Base-by-base conservation (phyloP, 2,113 vertebrate species). In the Ginglymostoma cirratum region DNA sequence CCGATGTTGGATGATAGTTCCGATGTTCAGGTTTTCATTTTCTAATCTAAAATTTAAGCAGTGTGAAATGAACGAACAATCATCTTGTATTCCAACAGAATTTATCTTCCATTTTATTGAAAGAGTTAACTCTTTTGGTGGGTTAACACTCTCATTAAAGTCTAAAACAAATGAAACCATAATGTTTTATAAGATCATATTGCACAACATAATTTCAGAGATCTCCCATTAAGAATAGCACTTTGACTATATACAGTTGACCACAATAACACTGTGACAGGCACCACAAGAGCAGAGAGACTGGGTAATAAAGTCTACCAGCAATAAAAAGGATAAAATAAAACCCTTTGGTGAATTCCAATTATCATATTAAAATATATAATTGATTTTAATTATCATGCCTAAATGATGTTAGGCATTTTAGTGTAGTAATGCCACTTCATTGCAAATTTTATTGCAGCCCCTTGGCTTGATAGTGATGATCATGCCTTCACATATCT, bases 331-430 rank as follows among this genome's bases (percentile, higher is more conserved):
- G 86, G 24, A 89, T 89, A 92, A 65, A 92, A 92, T 65, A 92
- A 61, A 65, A 61, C 55, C 52, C 87, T 14, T 92, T 34, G 52
- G 55, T 92, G 55, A 17, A 92, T 15, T 61, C n/a, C 30, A 61
- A 92, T 92, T 92, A 92, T 55, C 15, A 30, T 65, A n/a, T 61
- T 92, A 92, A 65, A 92, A 65, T 61, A 61, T 27, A 89, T 89
- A 92, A 92, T 92, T 65, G 15, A 92, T n/a, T 92, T 65, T 92
- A 92, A 92, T 92, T 92, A 92, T 34, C 55, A n/a, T 65, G 87
- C 87, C 52, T 61, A 15, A 65, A 15, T 92, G 65, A 92, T 92
- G 87, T 34, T 30, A n/a, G 14, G 52, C 30, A 65, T 92, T 19
- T 92, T 92, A 19, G 38, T 23, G 42, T 42, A 17, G 21, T 83